Percentiles rank a stretch among this genome's conserved stretches.
Evolutionary conservation across 1,140 invertebrate species (phyloP).

Genomic region (Littorina saxatilis): DNA sequence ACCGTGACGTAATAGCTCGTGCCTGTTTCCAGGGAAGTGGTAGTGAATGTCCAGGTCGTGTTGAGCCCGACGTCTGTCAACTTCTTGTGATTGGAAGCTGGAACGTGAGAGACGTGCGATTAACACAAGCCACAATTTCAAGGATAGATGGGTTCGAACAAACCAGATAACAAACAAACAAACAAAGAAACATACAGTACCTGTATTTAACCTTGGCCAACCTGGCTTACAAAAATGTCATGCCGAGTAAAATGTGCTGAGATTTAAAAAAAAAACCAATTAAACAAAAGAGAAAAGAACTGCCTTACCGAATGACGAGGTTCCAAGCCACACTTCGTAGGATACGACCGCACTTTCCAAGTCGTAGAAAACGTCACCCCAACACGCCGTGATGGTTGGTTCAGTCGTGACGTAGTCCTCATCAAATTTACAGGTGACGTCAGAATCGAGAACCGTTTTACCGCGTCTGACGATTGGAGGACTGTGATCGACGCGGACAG

Average conservation of each 20-base stretch:
- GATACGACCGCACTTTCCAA: slow-evolving; percentile 38
- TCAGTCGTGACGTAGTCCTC: slow-evolving; percentile 44
- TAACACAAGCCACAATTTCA: too few species aligned
- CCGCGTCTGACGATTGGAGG: slow-evolving; percentile 45
- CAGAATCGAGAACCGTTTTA: slow-evolving; percentile 46
- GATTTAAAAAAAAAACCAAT: too few species aligned
- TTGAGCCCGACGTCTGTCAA: slow-evolving; percentile 16
- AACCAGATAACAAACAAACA: too few species aligned
- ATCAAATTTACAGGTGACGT: slow-evolving; percentile 40
- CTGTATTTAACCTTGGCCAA: too few species aligned
- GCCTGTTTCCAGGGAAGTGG: slow-evolving; percentile 32
- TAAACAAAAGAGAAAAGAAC: too few species aligned
- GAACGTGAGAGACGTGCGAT: too few species aligned
- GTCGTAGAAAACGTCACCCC: slow-evolving; percentile 54
- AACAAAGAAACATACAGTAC: too few species aligned
- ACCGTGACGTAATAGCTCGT: slow-evolving; percentile 51
- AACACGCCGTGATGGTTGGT: slow-evolving; percentile 45
- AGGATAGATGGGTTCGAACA: too few species aligned
- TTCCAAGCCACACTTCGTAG: slow-evolving; percentile 47
- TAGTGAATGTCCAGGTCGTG: slow-evolving; percentile 23
- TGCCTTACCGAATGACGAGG: slow-evolving; percentile 37
- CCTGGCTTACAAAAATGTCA: too few species aligned
- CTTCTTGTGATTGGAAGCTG: not conserved
- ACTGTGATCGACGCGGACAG: slow-evolving; percentile 46
- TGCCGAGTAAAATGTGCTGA: too few species aligned